Conservation (phyloP, 2,113 vertebrate species). For the Capreolus pygargus region DNA sequence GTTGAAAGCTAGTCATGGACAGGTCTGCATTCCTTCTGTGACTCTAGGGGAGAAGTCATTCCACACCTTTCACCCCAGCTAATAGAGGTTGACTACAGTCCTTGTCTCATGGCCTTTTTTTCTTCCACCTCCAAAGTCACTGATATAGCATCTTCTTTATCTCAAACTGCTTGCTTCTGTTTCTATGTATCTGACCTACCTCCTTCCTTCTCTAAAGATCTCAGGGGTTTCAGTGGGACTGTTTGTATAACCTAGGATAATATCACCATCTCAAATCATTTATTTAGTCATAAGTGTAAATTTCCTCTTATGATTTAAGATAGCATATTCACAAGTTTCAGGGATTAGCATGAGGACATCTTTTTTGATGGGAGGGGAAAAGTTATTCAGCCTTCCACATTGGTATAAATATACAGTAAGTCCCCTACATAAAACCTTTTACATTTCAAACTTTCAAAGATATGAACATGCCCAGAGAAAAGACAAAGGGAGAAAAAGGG, state of each 20-base stretch:
- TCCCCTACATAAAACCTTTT: background rate
- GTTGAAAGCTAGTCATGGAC: background rate
- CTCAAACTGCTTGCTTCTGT: background rate
- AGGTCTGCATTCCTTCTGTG: background rate
- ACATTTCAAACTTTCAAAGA: background rate
- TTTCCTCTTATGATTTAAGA: background rate
- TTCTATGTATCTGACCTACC: background rate
- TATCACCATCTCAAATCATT: background rate
- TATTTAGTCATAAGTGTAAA: background rate
- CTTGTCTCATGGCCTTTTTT: background rate
- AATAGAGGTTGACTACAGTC: background rate
- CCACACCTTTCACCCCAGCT: fast-evolving
- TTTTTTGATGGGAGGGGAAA: background rate
- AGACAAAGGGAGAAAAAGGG: background rate
- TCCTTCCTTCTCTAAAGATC: background rate
- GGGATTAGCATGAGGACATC: background rate
- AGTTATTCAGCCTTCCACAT: background rate
- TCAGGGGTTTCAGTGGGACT: background rate
- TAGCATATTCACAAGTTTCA: background rate
- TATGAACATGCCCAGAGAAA: background rate
- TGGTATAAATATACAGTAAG: background rate
- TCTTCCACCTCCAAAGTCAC: background rate
- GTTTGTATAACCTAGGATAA: background rate
- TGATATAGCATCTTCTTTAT: background rate
- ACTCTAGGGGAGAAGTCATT: background rate